Conservation (phyloP, 2,888 invertebrate genomes). For the Asteroscopus sphinx region DNA sequence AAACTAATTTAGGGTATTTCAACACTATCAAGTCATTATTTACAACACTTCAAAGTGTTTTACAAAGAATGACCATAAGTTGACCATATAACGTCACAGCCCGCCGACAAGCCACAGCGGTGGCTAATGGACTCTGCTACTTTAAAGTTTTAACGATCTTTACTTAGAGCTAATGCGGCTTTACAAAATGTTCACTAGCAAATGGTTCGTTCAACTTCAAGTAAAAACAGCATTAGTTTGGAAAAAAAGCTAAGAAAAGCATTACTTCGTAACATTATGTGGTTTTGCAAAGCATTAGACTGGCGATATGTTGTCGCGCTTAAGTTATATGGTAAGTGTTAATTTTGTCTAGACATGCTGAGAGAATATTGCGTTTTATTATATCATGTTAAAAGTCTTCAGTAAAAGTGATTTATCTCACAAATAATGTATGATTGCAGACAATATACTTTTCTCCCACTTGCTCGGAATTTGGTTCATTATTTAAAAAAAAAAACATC, state of each 20-base stretch:
- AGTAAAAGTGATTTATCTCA: no score
- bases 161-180: constrained; percentile 80
- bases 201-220: constrained; percentile 69
- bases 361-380: neutral
- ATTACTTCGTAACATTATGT: constrained; percentile 42
- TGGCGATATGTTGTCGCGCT: constrained; percentile 19
- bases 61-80: constrained; percentile 46
- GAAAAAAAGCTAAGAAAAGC: constrained; percentile 49
- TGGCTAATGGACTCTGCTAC: constrained; percentile 84
- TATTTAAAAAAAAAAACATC: no score
- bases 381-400: neutral
- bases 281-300: constrained; percentile 32
- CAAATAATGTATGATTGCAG: no score
- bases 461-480: no score
- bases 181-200: constrained; percentile 73
- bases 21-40: constrained; percentile 3
- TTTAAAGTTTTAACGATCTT: constrained; percentile 86
- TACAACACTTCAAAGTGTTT: constrained; percentile 13
- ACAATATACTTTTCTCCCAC: no score
- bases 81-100: constrained; percentile 46
- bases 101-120: constrained; percentile 45
- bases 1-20: neutral
- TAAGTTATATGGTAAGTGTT: constrained; percentile 21
- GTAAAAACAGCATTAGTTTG: constrained; percentile 58
- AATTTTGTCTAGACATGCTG: constrained; percentile 14